phyloP scores from a whole-genome alignment of 2,888 invertebrate genomes.

The Dione juno region DNA sequence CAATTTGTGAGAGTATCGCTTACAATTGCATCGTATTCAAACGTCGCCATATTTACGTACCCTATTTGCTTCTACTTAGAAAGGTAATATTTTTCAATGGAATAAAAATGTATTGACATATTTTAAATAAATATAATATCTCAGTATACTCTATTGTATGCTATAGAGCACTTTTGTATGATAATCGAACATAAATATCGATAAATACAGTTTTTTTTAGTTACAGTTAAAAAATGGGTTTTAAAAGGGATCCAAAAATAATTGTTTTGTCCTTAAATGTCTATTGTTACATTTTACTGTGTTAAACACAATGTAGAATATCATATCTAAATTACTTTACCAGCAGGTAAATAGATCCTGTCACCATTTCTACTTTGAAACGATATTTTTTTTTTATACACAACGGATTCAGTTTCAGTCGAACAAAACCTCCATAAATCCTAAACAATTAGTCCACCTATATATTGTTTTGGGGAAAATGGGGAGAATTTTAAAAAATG shows the following conservation, averaged over 20 bases:
- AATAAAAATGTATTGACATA: conserved; percentile 53
- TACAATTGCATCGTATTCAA: conserved; percentile 54
- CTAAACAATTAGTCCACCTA: conserved; percentile 29
- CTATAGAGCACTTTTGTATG: background rate
- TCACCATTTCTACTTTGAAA: background rate
- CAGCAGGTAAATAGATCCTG: background rate
- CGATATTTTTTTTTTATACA: too few species aligned
- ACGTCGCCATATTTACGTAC: conserved; percentile 62
- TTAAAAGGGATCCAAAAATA: too few species aligned
- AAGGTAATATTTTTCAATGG: conserved; percentile 60
- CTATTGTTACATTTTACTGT: too few species aligned
- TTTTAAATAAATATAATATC: conserved; percentile 3
- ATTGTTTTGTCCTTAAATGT: too few species aligned
- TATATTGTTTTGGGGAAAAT: conserved; percentile 35
- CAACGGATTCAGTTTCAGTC: conserved; percentile 12
- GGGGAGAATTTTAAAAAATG: conserved; percentile 54
- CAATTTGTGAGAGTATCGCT: conserved; percentile 56
- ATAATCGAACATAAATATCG: background rate
- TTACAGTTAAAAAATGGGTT: too few species aligned
- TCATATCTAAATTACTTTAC: too few species aligned
- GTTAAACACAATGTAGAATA: background rate
- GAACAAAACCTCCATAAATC: conserved; percentile 13
- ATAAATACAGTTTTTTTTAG: too few species aligned
- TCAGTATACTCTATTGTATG: too few species aligned
- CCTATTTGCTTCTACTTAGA: conserved; percentile 63